A percentile compares a stretch with the other conserved stretches of the same genome.
Conservation (phyloP, 35 echinoderm and acorn worm species). For the Anneissia japonica region DNA sequence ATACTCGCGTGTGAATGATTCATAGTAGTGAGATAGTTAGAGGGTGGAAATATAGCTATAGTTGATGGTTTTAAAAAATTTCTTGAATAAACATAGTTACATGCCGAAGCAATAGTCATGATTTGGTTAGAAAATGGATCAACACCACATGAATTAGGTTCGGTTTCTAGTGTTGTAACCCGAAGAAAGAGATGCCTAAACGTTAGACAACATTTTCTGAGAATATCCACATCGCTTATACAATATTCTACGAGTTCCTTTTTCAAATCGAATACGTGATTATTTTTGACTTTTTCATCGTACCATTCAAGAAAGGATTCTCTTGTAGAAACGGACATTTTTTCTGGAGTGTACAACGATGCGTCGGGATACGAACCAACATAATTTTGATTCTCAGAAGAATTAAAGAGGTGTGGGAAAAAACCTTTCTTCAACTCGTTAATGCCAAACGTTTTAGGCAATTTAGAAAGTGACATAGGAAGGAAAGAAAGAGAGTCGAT, state of each 20-base stretch:
- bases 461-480: no score
- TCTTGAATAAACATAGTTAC: background rate
- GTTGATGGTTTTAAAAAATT: background rate
- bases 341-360: no score
- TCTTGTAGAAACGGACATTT: no score
- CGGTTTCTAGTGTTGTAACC: background rate
- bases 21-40: background rate
- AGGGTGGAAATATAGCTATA: background rate
- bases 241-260: slow-evolving; percentile 54
- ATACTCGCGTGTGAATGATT: background rate
- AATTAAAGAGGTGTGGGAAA: no score
- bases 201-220: slow-evolving; percentile 33
- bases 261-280: no score
- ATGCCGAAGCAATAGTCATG: background rate
- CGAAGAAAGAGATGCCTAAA: slow-evolving; percentile 53
- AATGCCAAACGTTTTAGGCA: no score
- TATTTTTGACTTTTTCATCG: no score
- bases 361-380: no score
- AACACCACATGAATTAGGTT: background rate
- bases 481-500: no score
- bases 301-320: no score
- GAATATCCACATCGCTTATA: slow-evolving; percentile 56
- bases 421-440: no score
- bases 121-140: slow-evolving; percentile 43
- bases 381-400: no score